phyloP scores from a whole-genome alignment of 2,888 invertebrate species.

The Nematopogon swammerdamellus region DNA sequence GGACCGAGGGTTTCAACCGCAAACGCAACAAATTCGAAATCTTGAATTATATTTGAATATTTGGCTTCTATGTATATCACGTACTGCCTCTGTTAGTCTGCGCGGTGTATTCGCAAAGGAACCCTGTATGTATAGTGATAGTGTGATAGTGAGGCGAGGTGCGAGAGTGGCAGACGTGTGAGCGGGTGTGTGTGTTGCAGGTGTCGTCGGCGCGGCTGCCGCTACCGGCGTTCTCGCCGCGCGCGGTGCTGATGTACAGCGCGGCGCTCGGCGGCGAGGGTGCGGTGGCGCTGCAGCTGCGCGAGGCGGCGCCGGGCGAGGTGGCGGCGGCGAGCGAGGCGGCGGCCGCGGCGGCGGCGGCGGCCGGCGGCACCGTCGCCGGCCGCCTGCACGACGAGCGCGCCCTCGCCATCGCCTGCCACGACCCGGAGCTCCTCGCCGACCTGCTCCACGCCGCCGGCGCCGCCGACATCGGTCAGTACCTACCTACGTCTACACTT shows the following conservation, averaged over 20 bases:
- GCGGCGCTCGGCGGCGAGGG: constrained; percentile 62
- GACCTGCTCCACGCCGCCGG: constrained; percentile 65
- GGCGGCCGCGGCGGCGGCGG: constrained; percentile 51
- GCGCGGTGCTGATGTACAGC: constrained; percentile 68
- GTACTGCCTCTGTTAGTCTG: no score
- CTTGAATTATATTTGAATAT: no score
- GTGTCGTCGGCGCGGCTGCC: constrained; percentile 51
- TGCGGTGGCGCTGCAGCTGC: constrained; percentile 58
- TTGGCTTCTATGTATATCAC: no score
- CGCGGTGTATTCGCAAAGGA: no score
- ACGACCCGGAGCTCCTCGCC: constrained; percentile 71
- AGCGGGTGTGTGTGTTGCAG: no score
- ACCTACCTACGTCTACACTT: not conserved
- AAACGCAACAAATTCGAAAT: no score
- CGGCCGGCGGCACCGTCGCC: constrained; percentile 42
- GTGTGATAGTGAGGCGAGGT: no score
- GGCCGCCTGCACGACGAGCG: constrained; percentile 57
- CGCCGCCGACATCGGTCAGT: constrained; percentile 53
- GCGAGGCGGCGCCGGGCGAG: constrained; percentile 54
- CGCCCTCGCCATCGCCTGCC: constrained; percentile 68
- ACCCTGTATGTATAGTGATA: no score
- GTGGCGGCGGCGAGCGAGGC: constrained; percentile 52
- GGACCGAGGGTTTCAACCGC: no score
- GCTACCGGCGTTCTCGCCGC: constrained; percentile 51
- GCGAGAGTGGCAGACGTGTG: no score